Evolutionary conservation across 2,797 vertebrate genomes (phyloP).

Genomic region (Myripristis jacobus): DNA sequence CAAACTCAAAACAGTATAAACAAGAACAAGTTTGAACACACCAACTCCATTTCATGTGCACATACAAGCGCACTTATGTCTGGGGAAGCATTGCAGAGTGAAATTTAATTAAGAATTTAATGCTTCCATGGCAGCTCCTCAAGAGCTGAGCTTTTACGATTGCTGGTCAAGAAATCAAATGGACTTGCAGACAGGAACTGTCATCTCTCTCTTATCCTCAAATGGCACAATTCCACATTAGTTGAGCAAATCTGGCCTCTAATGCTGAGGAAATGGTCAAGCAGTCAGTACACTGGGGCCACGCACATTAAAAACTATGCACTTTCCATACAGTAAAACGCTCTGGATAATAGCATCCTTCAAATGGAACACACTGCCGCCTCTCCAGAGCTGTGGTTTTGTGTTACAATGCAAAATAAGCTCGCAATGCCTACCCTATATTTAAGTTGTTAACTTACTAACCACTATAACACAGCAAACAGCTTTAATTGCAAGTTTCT

Average conservation of each 20-base stretch:
- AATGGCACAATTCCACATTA: constrained; percentile 2
- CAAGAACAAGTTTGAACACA: background rate
- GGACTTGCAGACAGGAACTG: background rate
- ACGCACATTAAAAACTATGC: too few relatives aligned
- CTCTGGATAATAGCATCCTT: too few relatives aligned
- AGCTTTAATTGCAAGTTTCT: background rate
- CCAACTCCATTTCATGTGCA: background rate
- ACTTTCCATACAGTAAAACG: too few relatives aligned
- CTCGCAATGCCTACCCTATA: background rate
- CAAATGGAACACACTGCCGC: too few relatives aligned
- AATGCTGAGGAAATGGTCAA: background rate
- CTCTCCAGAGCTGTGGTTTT: too few relatives aligned
- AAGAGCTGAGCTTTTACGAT: background rate
- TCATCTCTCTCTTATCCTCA: background rate
- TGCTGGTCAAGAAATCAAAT: background rate
- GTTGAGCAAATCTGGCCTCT: constrained; percentile 2
- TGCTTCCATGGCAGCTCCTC: background rate
- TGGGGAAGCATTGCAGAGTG: background rate
- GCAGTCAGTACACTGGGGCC: too few relatives aligned
- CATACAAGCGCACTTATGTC: background rate
- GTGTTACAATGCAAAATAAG: background rate
- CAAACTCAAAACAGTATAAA: too few relatives aligned
- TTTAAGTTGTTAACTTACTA: background rate
- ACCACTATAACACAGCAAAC: background rate
- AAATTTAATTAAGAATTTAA: background rate